phyloP scores from a whole-genome alignment of 2,888 invertebrate species.

The Phorcus lineatus region DNA sequence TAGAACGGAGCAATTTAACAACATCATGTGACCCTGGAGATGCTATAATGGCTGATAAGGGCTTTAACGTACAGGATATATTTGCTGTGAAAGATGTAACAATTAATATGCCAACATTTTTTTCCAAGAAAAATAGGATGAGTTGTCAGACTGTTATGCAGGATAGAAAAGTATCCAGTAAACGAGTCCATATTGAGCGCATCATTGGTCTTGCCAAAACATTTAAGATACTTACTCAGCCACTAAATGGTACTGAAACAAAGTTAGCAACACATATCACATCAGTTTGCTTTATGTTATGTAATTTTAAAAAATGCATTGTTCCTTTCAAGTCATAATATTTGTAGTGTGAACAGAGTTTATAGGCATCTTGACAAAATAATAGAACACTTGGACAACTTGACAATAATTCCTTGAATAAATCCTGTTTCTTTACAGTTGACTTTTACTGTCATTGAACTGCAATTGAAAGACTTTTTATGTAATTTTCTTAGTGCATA shows the following conservation, averaged over 20 bases:
- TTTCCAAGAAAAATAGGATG: constrained; percentile 49
- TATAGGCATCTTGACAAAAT: too few species aligned
- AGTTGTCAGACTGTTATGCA: constrained; percentile 34
- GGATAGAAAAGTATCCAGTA: constrained; percentile 47
- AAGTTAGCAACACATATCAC: constrained; percentile 36
- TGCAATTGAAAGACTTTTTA: too few species aligned
- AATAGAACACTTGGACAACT: too few species aligned
- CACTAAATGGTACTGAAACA: constrained; percentile 38
- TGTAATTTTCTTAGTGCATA: too few species aligned
- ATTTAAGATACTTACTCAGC: constrained; percentile 38
- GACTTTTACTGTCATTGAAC: too few species aligned
- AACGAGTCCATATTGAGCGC: constrained; percentile 49
- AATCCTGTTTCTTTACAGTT: too few species aligned
- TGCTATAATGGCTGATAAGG: constrained; percentile 45
- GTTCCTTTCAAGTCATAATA: background rate
- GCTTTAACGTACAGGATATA: constrained; percentile 46
- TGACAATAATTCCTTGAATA: too few species aligned
- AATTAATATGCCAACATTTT: too few species aligned
- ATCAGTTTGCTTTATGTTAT: constrained; percentile 41
- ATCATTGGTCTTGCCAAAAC: constrained; percentile 47
- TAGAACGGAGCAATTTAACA: background rate
- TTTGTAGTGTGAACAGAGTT: too few species aligned
- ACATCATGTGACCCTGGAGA: constrained; percentile 42
- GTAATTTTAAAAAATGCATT: constrained; percentile 32
- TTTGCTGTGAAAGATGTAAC: constrained; percentile 41